phyloP scores from a whole-genome alignment of 2,888 invertebrate species.

The Neria commutata region DNA sequence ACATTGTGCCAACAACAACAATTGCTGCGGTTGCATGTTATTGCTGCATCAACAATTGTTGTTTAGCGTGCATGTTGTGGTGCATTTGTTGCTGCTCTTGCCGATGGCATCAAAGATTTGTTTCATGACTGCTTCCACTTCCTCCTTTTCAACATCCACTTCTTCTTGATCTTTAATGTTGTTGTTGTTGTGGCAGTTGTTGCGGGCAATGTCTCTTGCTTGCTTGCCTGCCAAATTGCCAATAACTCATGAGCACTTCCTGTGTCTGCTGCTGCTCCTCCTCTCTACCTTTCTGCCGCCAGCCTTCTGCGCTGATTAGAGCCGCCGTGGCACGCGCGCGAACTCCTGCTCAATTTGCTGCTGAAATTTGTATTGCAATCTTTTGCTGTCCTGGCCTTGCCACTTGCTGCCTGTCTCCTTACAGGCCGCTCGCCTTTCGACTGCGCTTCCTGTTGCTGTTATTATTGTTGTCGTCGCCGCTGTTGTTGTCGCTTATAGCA shows the following conservation, averaged over 20 bases:
- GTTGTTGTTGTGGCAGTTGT: background rate
- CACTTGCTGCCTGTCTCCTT: background rate
- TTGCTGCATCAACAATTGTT: too few species aligned
- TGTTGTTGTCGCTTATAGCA: constrained; percentile 39
- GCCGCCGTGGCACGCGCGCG: background rate
- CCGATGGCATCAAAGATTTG: background rate
- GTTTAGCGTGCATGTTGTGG: background rate
- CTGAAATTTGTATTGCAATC: background rate
- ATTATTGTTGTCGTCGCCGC: background rate
- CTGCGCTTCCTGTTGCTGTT: background rate
- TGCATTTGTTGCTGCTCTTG: background rate
- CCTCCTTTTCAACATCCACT: background rate
- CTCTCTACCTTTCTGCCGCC: background rate
- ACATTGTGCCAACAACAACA: too few species aligned
- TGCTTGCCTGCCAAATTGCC: constrained; percentile 48
- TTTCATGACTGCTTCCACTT: background rate
- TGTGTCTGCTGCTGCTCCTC: background rate
- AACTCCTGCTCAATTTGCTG: background rate
- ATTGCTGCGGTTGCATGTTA: background rate
- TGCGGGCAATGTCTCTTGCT: background rate
- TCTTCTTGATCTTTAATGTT: background rate
- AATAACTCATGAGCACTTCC: constrained; percentile 47
- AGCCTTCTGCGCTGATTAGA: background rate
- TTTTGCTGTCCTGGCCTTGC: background rate
- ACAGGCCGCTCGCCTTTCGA: background rate